Evolutionary conservation across 2,797 vertebrate species (phyloP).

Genomic region (Acipenser ruthenus): DNA sequence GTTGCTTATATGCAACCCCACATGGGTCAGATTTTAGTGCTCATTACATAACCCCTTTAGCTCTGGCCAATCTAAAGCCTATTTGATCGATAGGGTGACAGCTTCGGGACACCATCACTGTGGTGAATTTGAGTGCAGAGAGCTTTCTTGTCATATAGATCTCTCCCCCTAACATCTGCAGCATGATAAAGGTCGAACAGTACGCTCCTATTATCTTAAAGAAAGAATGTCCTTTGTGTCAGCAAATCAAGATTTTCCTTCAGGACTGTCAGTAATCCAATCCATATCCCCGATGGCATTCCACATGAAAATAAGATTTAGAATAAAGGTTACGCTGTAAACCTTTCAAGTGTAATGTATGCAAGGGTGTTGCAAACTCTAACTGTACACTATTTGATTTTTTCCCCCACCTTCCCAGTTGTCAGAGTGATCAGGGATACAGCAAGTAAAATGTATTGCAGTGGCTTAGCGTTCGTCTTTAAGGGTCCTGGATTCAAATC

Average conservation of each 20-base stretch:
- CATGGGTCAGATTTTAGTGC: constrained; percentile 15
- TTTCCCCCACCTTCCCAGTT: no score
- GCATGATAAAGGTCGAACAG: neutral
- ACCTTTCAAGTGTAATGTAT: neutral
- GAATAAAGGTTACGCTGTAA: constrained; percentile 16
- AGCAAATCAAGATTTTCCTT: neutral
- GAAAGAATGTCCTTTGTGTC: neutral
- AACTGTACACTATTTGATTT: neutral
- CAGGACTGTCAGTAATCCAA: neutral
- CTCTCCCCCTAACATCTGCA: no score
- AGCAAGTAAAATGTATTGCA: neutral
- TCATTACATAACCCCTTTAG: constrained; percentile 12
- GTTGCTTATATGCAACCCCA: neutral
- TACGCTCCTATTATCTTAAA: neutral
- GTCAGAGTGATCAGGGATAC: neutral
- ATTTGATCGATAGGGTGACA: constrained; percentile 24
- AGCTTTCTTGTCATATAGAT: neutral
- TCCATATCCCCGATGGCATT: neutral
- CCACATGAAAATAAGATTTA: no score
- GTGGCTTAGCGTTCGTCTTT: no score
- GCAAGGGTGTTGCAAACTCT: no score
- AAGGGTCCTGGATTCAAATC: neutral
- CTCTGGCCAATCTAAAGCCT: constrained; percentile 7
- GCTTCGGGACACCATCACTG: constrained; percentile 4
- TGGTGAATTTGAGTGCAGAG: constrained; percentile 2